Conservation (phyloP, 2,113 vertebrate species). For the Melanerpes aurifrons region DNA sequence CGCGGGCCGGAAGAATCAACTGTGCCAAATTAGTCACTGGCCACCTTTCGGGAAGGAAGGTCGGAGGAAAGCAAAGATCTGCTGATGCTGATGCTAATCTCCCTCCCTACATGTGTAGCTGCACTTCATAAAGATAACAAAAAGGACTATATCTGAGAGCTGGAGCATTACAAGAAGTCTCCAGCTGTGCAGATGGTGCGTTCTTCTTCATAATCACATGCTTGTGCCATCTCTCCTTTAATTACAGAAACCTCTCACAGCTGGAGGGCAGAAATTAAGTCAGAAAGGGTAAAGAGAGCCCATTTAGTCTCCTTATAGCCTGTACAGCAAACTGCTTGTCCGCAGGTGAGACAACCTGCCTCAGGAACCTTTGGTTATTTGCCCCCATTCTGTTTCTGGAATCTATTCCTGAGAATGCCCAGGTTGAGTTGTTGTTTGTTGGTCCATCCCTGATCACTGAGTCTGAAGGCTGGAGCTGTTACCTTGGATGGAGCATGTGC, state of each 20-base stretch:
- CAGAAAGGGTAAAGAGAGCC: constrained; percentile 27
- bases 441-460: neutral
- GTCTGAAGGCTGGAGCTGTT: neutral
- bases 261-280: constrained; percentile 32
- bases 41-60: neutral
- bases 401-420: neutral
- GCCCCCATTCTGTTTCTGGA: neutral
- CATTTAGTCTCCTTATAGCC: constrained; percentile 1
- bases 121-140: constrained; percentile 28
- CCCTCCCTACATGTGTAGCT: neutral
- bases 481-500: neutral
- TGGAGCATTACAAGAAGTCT: constrained; percentile 43
- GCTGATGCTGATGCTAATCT: neutral
- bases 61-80: neutral
- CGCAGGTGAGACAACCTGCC: neutral
- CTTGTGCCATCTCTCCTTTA: constrained; percentile 36
- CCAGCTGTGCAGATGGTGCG: constrained; percentile 45
- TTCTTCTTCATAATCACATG: constrained; percentile 37
- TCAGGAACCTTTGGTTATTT: neutral
- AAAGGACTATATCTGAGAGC: neutral
- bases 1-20: neutral
- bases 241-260: constrained; percentile 55
- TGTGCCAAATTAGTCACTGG: neutral
- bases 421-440: neutral
- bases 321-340: neutral